A percentile compares a stretch with the other conserved stretches of the same genome.
Conservation (phyloP, 2,888 invertebrate species). For the Drosophila atripex region DNA sequence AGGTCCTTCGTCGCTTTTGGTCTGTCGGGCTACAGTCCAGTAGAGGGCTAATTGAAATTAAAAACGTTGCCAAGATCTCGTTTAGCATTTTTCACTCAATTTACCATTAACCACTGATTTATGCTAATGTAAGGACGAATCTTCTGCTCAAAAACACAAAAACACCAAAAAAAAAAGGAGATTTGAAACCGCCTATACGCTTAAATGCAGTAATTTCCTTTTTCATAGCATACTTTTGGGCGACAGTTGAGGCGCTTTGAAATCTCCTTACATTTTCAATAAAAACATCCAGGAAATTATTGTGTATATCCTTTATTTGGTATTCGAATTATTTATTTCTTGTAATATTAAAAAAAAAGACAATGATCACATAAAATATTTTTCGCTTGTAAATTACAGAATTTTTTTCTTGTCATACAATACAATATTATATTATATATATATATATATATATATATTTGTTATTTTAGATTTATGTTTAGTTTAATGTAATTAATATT, state of each 20-base stretch:
- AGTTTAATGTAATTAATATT: slow-evolving; percentile 52
- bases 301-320: slow-evolving; percentile 74
- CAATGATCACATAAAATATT: slow-evolving; percentile 80
- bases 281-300: slow-evolving; percentile 15
- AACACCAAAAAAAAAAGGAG: too few relatives aligned
- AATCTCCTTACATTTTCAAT: not conserved
- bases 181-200: too few relatives aligned
- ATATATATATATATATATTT: slow-evolving; percentile 65
- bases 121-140: slow-evolving; percentile 19
- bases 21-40: too few relatives aligned
- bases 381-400: slow-evolving; percentile 72
- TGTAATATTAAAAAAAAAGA: slow-evolving; percentile 77
- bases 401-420: slow-evolving; percentile 72
- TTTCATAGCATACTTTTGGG: too few relatives aligned
- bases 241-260: too few relatives aligned
- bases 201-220: too few relatives aligned
- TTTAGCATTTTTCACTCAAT: slow-evolving; percentile 38
- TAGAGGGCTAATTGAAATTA: slow-evolving; percentile 72
- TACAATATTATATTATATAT: slow-evolving; percentile 54
- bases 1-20: slow-evolving; percentile 11
- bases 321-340: slow-evolving; percentile 78
- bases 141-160: too few relatives aligned
- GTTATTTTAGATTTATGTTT: slow-evolving; percentile 52
- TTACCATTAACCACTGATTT: slow-evolving; percentile 32
- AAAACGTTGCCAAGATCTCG: slow-evolving; percentile 61